Evolutionary conservation across 1,140 invertebrate species (phyloP), one percentile per base, ranked within the genome.

Genomic region (Cydia strobilella): DNA sequence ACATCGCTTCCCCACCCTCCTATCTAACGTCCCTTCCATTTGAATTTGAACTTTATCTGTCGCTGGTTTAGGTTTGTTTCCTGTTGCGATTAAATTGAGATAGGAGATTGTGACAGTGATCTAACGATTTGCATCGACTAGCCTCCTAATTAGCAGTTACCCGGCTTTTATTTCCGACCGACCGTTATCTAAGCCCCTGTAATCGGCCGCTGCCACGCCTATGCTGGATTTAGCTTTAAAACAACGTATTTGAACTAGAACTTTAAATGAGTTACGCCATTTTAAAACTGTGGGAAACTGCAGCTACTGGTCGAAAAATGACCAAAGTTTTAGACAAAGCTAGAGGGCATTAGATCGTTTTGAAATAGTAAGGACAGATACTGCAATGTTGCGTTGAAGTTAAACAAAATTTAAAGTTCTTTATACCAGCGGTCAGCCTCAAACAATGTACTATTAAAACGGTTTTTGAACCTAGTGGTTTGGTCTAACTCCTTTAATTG

Each of bases 141-240:
- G 54, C 54, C 20, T 23, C 66, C 74, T 80, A 78, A 80, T 80
- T 80, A 80, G 76, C 65, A 78, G 79, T 78, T 80, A 76, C 63
- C 39, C 74, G 20, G 75, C 72, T 75, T 78, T 80, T 80, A 80
- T 80, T 80, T 80, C 79, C 79, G 76, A 75, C 71, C 65, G 27
- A 39, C 48, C 66, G 76, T 73, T 78, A 78, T 78, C 77, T 75
- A 62, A 66, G 74, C 74, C 71, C 18, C 74, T 42, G 74, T 78
- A 78, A 78, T 78, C 74, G 65, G 77, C 65, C 65, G 18, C 65
- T 18, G 65, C 65, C 65, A 69, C 65, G 65, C 65, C 65, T 69
- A 35, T 35, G 15, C 65, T 9, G 54, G n/a, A 9, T 23, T 20
- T 6, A 59, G 18, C 6, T 23, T 12, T 23, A 59, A 59, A 59